Conservation (phyloP, 2,113 vertebrate genomes). For the sheep (Ovis aries) region DNA sequence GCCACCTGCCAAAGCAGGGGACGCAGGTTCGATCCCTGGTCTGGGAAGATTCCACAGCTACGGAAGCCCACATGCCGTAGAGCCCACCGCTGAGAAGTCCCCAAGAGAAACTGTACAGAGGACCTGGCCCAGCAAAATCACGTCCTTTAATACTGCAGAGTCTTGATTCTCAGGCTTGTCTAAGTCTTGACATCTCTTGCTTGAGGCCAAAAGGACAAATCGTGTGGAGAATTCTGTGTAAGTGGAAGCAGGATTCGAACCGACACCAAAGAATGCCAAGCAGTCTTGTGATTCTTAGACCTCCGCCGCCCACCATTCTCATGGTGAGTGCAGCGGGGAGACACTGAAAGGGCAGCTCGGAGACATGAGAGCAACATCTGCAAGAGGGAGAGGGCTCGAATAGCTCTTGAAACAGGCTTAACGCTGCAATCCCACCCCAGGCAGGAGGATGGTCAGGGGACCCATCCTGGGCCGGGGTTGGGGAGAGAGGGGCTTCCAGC, state of each 20-base stretch:
- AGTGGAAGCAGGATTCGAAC: not conserved
- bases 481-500: not conserved
- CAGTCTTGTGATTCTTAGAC: not conserved
- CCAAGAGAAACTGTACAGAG: not conserved
- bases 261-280: not conserved
- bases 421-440: too few relatives aligned
- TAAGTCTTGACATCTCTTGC: not conserved
- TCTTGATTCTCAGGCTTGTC: not conserved
- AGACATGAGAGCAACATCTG: not conserved
- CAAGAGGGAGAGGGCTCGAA: not conserved
- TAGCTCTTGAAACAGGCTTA: not conserved
- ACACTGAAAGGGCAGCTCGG: not conserved
- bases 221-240: not conserved
- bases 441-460: not conserved
- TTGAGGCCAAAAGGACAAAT: not conserved
- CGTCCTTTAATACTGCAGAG: not conserved
- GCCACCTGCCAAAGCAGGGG: not conserved
- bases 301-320: not conserved
- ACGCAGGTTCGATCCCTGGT: not conserved
- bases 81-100: not conserved
- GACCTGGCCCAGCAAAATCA: not conserved
- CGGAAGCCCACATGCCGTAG: accelerated
- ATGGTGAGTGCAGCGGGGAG: not conserved
- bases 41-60: not conserved
- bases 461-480: not conserved